Evolutionary conservation across 1,140 invertebrate genomes (phyloP), one percentile per base, ranked within the genome.

Genomic region (Helicoverpa armigera): DNA sequence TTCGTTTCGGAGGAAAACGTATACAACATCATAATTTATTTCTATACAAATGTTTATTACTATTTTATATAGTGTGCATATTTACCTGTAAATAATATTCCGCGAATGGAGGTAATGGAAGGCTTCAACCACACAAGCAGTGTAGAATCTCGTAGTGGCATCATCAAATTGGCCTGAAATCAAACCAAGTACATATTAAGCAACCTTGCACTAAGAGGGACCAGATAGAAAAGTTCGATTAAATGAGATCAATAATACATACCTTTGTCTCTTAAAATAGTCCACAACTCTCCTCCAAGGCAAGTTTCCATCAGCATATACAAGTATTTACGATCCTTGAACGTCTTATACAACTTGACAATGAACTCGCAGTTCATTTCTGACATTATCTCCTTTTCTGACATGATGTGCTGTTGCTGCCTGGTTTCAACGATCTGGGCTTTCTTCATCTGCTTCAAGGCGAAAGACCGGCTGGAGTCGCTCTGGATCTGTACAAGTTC

Each of bases 221-320:
- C n/a, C n/a, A n/a, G n/a, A n/a, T n/a, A n/a, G n/a, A n/a, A n/a
- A n/a, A n/a, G n/a, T n/a, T n/a, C n/a, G n/a, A n/a, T n/a, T n/a
- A n/a, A n/a, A n/a, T n/a, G n/a, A n/a, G n/a, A n/a, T n/a, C n/a
- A n/a, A n/a, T n/a, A n/a, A n/a, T 85, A 43, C 35, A 43, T 73
- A 95, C 94, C 98, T 95, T 96, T 97, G 88, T 98, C 98, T 86
- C 98, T 96, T 63, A 99, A 95, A 75, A 99, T 98, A 0, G 99
- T 99, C 99, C 99, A 99, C 13, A 99, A 95, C 95, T 99, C 99
- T 48, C 99, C 99, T 29, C 99, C 99, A 31, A 99, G 96, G 92
- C 99, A 99, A 65, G 98, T 98, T 92, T 99, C 99, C 97, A 99
- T 98, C 75, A 99, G 95, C 98, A 99, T 99, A 89, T 99, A 99